Evolutionary conservation across 2,888 invertebrate genomes (phyloP), one percentile per base, ranked within the genome.

Genomic region (Therioaphis trifolii): DNA sequence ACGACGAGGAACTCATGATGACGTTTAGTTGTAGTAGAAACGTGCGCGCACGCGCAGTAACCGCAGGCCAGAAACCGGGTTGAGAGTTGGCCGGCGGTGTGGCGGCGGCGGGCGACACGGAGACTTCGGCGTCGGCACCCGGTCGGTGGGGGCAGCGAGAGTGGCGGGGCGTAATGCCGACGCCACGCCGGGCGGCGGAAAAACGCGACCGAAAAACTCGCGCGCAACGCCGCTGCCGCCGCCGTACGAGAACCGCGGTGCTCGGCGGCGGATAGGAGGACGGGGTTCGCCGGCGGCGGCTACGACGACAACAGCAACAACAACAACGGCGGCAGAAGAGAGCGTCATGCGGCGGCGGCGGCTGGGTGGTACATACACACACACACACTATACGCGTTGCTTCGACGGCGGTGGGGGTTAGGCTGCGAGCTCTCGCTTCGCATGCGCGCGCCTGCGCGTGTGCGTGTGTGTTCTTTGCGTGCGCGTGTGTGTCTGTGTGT

Each of bases 11-110:
- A n/a, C n/a, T n/a, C n/a, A n/a, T n/a, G n/a, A n/a, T n/a, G n/a
- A n/a, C n/a, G n/a, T n/a, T n/a, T n/a, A n/a, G 18, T 24, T 15
- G 61, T 61, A 27, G 61, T 29, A 76, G 63, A 76, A 35, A 21
- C 12, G 46, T 29, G 29, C 61, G 46, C 46, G 46, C 76, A 49
- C 49, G 9, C 71, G 46, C 46, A 46, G 21, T 40, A 15, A 24
- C 46, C 46, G 27, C n/a, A n/a, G n/a, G n/a, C n/a, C n/a, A n/a
- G n/a, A n/a, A n/a, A n/a, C 35, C 7, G 35, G 35, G 3, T 35
- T 35, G 35, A 35, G 3, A n/a, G 35, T 5, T 35, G 35, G 35
- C 7, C 35, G 35, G 35, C 3, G 35, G 35, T 35, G 7, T 35
- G 35, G 35, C n/a, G n/a, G n/a, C n/a, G 7, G 35, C 35, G 35